phyloP scores from a whole-genome alignment of 2,797 vertebrate genomes.

The Coluber constrictor region DNA sequence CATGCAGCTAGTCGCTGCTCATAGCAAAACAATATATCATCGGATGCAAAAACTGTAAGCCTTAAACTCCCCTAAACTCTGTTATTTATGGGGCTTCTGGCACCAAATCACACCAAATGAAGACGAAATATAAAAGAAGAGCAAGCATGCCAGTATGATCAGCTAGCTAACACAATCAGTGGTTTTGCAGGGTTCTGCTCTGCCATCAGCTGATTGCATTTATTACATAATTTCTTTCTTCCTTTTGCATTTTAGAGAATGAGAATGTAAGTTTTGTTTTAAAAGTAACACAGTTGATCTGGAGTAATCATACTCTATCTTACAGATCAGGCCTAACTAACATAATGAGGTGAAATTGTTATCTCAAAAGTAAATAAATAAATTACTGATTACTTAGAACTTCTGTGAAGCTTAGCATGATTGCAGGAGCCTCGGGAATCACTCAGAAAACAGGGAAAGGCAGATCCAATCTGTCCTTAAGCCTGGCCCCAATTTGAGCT shows the following conservation, averaged over 20 bases:
- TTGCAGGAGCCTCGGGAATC: neutral
- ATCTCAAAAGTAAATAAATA: neutral
- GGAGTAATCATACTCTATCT: neutral
- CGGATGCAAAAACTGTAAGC: neutral
- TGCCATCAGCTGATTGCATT: neutral
- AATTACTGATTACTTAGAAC: neutral
- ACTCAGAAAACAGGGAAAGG: neutral
- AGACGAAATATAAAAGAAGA: neutral
- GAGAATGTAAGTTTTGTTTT: neutral
- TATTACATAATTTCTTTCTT: neutral
- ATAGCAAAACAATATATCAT: neutral
- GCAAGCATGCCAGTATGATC: neutral
- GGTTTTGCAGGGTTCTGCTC: neutral
- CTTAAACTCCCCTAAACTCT: neutral
- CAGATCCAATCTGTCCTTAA: neutral
- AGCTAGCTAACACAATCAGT: neutral
- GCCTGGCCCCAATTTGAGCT: neutral
- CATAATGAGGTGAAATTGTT: neutral
- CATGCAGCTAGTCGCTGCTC: neutral
- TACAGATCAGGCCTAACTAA: neutral
- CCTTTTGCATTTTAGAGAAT: neutral
- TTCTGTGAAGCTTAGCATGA: neutral
- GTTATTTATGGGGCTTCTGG: neutral
- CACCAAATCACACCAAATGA: neutral
- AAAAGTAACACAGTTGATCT: neutral